Percentiles rank a stretch among this genome's conserved stretches.
These are phyloP conservation scores for Alaudala cheleensis DNA, from an alignment of 2,113 vertebrate species.

Conservation along the genomic window DNA sequence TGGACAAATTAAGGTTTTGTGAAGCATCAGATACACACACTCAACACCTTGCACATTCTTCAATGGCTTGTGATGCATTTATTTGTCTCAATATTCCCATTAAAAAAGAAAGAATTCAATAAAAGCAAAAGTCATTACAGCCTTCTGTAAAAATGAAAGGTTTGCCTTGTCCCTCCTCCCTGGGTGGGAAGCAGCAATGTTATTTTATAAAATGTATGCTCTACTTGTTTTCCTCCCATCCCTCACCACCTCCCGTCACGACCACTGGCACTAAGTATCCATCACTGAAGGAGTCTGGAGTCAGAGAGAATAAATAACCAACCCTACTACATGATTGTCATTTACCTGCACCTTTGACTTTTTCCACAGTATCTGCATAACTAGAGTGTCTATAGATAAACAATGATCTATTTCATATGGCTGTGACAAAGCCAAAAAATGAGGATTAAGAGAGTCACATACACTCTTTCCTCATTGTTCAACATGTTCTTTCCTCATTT, in stretches of 20 bases:
- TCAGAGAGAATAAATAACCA: background rate
- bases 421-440: constrained; percentile 13
- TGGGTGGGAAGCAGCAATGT: background rate
- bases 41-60: background rate
- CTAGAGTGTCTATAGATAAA: background rate
- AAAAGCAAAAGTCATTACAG: background rate
- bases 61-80: background rate
- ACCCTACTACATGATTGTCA: background rate
- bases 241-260: background rate
- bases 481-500: background rate
- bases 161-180: background rate
- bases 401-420: constrained; percentile 6
- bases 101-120: background rate
- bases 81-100: background rate
- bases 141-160: background rate
- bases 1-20: background rate
- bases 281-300: background rate
- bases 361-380: background rate
- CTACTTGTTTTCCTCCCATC: background rate
- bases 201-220: background rate
- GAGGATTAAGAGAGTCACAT: background rate
- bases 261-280: background rate
- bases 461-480: background rate
- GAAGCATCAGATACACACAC: background rate
- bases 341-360: background rate